Evolutionary conservation across 1,140 invertebrate genomes (phyloP), one percentile per base, ranked within the genome.

Genomic region (Spodoptera litura): DNA sequence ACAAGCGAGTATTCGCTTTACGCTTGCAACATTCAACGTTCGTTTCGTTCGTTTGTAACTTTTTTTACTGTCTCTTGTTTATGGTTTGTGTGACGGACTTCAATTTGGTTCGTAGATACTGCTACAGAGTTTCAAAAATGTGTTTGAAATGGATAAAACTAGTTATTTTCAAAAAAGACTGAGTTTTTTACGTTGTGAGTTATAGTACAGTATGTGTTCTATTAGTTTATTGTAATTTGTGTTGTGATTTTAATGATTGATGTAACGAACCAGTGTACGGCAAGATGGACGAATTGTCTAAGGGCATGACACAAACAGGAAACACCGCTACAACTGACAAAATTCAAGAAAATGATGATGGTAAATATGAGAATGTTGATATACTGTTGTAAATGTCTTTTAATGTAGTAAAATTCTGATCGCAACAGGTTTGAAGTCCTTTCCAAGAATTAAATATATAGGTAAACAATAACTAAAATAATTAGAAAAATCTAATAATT

Each of bases 251-350:
- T 83, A 74, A 85, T 91, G 91, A 91, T 92, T 94, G 89, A 92
- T 93, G 88, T 93, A 93, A 91, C 90, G 89, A 93, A 90, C 89
- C 85, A 89, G 90, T 93, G 89, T 90, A 90, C 88, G 83, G 90
- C 93, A 94, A 94, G 92, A 94, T 94, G 93, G 93, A 94, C 93
- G 93, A 94, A 94, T 91, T 93, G 92, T 94, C 91, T 93, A 94
- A 92, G 92, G 92, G 93, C 89, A 94, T 94, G 92, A 93, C 93
- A 94, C 93, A 92, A 93, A 93, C 93, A 94, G 93, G 93, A 93
- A 94, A 91, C 91, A 87, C 88, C 86, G 87, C 86, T 89, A 85
- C 85, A 92, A 93, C 92, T 91, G 93, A 94, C 89, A 93, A 93
- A 92, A 92, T 89, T 90, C 84, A 89, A 88, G 90, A 94, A 85